Percentiles rank a stretch among this genome's conserved stretches.
Evolutionary conservation across 2,888 invertebrate species (phyloP).

Genomic region (Corythucha ciliata): DNA sequence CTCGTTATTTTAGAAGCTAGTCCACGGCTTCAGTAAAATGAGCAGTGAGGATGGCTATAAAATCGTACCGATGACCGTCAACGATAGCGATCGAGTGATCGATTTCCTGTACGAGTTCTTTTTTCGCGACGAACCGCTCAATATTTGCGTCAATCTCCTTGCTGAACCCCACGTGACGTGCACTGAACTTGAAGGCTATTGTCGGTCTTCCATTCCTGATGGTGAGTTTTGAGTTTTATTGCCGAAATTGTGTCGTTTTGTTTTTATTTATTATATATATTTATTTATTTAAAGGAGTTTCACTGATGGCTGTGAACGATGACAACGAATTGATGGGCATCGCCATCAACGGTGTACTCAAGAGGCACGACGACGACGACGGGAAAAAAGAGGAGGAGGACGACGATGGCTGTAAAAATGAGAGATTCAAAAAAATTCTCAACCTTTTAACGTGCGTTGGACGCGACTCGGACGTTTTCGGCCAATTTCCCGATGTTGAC

Average conservation of each 20-base stretch:
- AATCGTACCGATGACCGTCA: constrained; percentile 43
- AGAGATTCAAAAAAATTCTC: constrained; percentile 56
- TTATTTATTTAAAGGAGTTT: constrained; percentile 40
- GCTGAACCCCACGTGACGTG: constrained; percentile 53
- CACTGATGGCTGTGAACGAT: constrained; percentile 53
- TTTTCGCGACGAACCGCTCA: constrained; percentile 63
- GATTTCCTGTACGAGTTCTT: constrained; percentile 54
- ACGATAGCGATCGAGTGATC: constrained; percentile 49
- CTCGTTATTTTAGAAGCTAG: no score
- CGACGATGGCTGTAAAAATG: constrained; percentile 48
- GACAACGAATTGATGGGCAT: constrained; percentile 51
- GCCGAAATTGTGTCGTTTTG: no score
- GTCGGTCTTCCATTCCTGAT: constrained; percentile 47
- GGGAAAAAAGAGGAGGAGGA: constrained; percentile 43
- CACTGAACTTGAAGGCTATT: constrained; percentile 54
- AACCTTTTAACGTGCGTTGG: constrained; percentile 51
- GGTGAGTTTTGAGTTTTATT: no score
- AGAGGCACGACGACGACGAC: constrained; percentile 28
- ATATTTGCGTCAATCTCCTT: constrained; percentile 51
- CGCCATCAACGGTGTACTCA: constrained; percentile 46
- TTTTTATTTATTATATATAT: no score
- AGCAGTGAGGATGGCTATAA: no score
- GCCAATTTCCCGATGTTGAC: constrained; percentile 48
- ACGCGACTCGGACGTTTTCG: constrained; percentile 48
- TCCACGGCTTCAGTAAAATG: no score